A percentile compares a stretch with the other conserved stretches of the same genome.
These are phyloP conservation scores for Zosterops lateralis DNA, from an alignment of 2,113 vertebrate species.

Conservation along the genomic window DNA sequence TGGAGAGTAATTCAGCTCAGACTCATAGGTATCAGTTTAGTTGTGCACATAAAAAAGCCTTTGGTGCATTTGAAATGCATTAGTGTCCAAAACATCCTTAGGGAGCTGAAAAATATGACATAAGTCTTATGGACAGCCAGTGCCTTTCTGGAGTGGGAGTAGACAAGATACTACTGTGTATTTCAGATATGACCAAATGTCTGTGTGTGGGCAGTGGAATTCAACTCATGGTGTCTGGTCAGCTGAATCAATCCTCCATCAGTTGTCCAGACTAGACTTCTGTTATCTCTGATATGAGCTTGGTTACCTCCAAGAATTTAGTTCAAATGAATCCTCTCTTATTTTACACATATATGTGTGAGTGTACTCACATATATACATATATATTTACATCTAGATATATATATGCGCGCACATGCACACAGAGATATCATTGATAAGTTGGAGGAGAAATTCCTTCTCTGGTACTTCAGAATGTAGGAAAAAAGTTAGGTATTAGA, in stretches of 20 bases:
- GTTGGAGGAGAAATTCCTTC: not conserved
- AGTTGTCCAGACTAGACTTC: not conserved
- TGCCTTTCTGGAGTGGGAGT: not conserved
- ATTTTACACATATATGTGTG: not conserved
- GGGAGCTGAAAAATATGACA: not conserved
- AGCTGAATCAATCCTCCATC: not conserved
- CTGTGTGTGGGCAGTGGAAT: not conserved
- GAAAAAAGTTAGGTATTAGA: not conserved
- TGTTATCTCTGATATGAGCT: not conserved
- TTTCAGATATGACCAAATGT: not conserved
- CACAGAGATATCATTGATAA: not conserved
- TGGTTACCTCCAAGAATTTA: not conserved
- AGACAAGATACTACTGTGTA: not conserved
- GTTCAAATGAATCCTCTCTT: not conserved
- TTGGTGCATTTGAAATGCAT: not conserved
- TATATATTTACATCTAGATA: not conserved
- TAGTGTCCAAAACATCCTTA: not conserved
- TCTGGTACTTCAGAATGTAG: not conserved
- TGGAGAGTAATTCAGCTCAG: not conserved
- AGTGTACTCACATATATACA: not conserved
- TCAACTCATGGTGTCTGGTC: not conserved
- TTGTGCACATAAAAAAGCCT: not conserved
- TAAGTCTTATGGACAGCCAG: not conserved
- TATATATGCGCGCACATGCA: no score
- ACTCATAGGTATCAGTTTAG: not conserved